These are phyloP conservation scores for Alethe diademata DNA, from an alignment of 2,113 vertebrate genomes.

Conservation along the genomic window DNA sequence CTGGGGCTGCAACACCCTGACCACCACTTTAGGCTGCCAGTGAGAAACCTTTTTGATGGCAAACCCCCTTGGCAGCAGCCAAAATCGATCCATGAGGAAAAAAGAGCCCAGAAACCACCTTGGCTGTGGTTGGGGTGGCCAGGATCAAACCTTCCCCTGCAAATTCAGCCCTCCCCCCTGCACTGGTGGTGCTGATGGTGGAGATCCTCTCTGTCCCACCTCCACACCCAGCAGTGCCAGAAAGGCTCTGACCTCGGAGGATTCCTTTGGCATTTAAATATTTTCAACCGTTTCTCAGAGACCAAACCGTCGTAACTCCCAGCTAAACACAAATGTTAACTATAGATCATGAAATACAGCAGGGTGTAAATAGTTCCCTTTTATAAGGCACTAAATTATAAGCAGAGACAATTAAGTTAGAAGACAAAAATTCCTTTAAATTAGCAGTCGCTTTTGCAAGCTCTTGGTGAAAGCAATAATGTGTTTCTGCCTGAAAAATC, in stretches of 20 bases:
- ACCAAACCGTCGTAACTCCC: background rate
- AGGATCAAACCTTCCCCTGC: background rate
- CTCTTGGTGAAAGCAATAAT: background rate
- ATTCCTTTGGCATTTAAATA: background rate
- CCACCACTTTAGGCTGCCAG: background rate
- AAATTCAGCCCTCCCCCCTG: background rate
- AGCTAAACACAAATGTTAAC: slow-evolving; percentile 1
- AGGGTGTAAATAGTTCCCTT: background rate
- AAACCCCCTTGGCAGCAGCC: background rate
- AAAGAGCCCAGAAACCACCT: background rate
- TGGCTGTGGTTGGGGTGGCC: accelerated
- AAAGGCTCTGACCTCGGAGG: background rate
- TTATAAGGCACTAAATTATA: slow-evolving; percentile 19
- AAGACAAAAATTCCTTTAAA: slow-evolving; percentile 14
- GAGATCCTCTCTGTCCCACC: background rate
- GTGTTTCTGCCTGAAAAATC: background rate
- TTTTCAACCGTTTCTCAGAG: background rate
- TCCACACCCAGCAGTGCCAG: background rate
- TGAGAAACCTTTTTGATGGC: background rate
- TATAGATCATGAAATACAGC: slow-evolving; percentile 40
- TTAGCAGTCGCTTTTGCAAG: background rate
- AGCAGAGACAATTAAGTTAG: background rate
- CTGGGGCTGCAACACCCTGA: background rate
- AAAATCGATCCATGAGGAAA: background rate
- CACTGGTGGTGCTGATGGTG: background rate